A percentile compares a stretch with the other conserved stretches of the same genome.
Conservation (phyloP, 2,888 invertebrate species). For the Lymantria monacha region DNA sequence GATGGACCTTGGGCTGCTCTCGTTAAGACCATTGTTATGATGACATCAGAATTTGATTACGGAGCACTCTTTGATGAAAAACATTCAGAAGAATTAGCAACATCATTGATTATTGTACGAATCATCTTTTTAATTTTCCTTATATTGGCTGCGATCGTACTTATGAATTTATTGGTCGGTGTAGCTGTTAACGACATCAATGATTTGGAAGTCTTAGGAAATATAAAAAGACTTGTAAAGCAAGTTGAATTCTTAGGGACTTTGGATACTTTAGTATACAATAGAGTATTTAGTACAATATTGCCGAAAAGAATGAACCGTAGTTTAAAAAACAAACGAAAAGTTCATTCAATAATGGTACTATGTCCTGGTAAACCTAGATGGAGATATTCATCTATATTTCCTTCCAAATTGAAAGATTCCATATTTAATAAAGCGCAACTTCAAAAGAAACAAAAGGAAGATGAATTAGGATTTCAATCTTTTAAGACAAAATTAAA, state of each 20-base stretch:
- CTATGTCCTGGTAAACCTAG: conserved; percentile 69
- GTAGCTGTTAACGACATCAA: conserved; percentile 83
- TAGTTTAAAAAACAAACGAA: conserved; percentile 61
- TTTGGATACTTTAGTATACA: conserved; percentile 76
- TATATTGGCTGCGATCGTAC: conserved; percentile 79
- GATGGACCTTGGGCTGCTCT: conserved; percentile 77
- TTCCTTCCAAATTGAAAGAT: conserved; percentile 65
- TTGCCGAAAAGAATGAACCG: conserved; percentile 57
- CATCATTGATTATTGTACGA: conserved; percentile 68
- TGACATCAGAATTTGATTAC: conserved; percentile 84
- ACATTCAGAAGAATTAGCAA: conserved; percentile 59
- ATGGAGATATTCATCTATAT: conserved; percentile 45
- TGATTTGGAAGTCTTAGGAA: conserved; percentile 79
- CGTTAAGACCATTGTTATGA: conserved; percentile 83
- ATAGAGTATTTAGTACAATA: conserved; percentile 59
- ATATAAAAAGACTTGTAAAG: conserved; percentile 77
- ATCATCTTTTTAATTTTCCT: conserved; percentile 78
- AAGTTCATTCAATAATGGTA: conserved; percentile 51
- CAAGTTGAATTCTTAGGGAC: conserved; percentile 80
- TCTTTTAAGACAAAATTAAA: conserved; percentile 55
- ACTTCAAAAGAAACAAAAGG: conserved; percentile 58
- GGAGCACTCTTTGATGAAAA: conserved; percentile 69
- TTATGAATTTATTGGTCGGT: conserved; percentile 83
- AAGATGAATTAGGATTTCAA: conserved; percentile 55
- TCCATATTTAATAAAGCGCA: conserved; percentile 69